A percentile compares a stretch with the other conserved stretches of the same genome.
Evolutionary conservation across 1,140 invertebrate species (phyloP).

Genomic region (Dolichoris vasculosae): DNA sequence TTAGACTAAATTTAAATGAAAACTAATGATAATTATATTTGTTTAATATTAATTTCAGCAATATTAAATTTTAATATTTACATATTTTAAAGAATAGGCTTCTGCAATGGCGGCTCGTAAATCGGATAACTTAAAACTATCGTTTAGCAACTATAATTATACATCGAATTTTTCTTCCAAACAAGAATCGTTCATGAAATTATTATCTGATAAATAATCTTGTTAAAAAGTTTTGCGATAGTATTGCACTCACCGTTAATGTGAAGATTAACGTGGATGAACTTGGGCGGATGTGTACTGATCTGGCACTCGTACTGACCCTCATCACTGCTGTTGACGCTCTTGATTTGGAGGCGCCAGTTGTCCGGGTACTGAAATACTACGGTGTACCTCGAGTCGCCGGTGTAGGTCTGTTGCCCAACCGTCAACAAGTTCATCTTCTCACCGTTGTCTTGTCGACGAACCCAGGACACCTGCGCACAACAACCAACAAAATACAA

Average conservation of each 20-base stretch:
- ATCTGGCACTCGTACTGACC: conserved; percentile 86
- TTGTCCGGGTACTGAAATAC: conserved; percentile 86
- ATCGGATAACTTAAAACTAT: background rate
- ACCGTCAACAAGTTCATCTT: conserved; percentile 82
- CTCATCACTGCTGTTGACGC: conserved; percentile 82
- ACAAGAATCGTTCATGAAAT: background rate
- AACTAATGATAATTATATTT: too few species aligned
- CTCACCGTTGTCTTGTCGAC: conserved; percentile 78
- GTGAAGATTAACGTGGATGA: conserved; percentile 82
- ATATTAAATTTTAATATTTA: too few species aligned
- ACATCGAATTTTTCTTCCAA: background rate
- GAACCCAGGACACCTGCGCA: conserved; percentile 82
- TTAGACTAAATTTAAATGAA: too few species aligned
- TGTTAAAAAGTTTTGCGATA: conserved; percentile 4
- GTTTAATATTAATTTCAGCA: too few species aligned
- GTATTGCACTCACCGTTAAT: conserved; percentile 79
- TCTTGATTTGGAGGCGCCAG: conserved; percentile 83
- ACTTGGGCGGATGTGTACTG: conserved; percentile 84
- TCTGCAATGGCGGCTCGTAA: background rate
- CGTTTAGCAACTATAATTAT: background rate
- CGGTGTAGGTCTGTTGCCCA: conserved; percentile 82
- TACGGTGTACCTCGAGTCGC: conserved; percentile 83
- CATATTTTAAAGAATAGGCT: background rate
- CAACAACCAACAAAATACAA: background rate
- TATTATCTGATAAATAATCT: background rate